Conservation (phyloP, 2,888 invertebrate genomes). For the Sylvicola cinctus region DNA sequence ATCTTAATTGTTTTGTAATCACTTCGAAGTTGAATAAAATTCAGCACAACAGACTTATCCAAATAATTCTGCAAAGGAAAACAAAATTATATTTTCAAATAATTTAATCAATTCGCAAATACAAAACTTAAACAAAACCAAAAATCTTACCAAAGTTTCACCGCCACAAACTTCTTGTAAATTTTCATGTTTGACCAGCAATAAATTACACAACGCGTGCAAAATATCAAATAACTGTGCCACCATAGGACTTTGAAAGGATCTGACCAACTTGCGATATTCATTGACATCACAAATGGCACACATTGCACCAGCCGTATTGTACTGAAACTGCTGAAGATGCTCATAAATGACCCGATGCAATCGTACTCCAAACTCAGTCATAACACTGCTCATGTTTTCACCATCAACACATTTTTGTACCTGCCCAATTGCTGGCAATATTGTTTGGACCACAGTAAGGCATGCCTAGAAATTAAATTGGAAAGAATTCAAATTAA, state of each 20-base stretch:
- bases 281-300: conserved; percentile 97
- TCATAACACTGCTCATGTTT: conserved; percentile 66
- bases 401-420: conserved; percentile 75
- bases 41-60: conserved; percentile 73
- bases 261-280: conserved; percentile 69
- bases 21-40: conserved; percentile 83
- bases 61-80: conserved; percentile 59
- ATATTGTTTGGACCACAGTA: conserved; percentile 67
- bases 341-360: conserved; percentile 90
- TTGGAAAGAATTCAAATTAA: too few relatives aligned
- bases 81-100: not conserved
- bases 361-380: conserved; percentile 79
- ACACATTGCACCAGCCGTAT: conserved; percentile 90
- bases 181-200: conserved; percentile 90
- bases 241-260: conserved; percentile 53
- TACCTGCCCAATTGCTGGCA: conserved; percentile 52
- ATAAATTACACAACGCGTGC: conserved; percentile 85
- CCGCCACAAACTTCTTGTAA: conserved; percentile 87
- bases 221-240: conserved; percentile 84
- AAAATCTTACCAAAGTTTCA: conserved; percentile 65
- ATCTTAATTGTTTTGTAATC: conserved; percentile 84
- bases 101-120: not conserved
- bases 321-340: conserved; percentile 82
- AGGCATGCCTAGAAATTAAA: conserved; percentile 46
- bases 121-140: conserved; percentile 4